Base-by-base conservation (phyloP, 2,113 vertebrate species). In the Egretta garzetta region DNA sequence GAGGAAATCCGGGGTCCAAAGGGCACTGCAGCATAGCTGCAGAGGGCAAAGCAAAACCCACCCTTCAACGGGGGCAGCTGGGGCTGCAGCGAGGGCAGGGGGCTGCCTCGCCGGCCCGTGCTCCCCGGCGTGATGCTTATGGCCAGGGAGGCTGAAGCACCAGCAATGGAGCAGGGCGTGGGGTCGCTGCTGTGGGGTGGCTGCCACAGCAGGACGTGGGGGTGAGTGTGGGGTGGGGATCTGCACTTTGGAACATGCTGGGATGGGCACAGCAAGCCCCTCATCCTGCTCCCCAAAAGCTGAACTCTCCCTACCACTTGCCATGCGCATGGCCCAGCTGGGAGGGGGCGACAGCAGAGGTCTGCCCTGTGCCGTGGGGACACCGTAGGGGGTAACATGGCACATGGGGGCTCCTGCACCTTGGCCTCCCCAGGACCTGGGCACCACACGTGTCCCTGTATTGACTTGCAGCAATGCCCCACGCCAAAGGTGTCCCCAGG, bases 91-190 rank as follows among this genome's bases (percentile, higher is more conserved):
- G 33, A 30, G 55, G 56, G 26, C 66, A 60, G n/a, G 56, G 52
- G 7, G 10, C 49, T 73, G 47, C 56, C 28, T 39, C 5, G 5
- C 22, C 35, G 41, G 63, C 15, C 59, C 0, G 0, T 39, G 28
- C 7, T 7, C 19, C 18, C 6, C 4, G 2, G 18, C 2, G 0
- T 0, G 0, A 12, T 8, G 35, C 52, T 71, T 1, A 0, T 20
- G 66, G 23, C 35, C 1, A 5, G 39, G 15, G 30, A 53, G 24
- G 43, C 52, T 62, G 80, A 43, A 45, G 50, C 27, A 41, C 8
- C 6, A 2, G 2, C 2, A 2, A 3, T 10, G 28, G 22, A 39
- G 52, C 39, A 32, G 58, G 58, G 47, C 2, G 4, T 9, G 27
- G 43, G n/a, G 26, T 30, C 43, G 37, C 14, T 4, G 2, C 19